A percentile compares a stretch with the other conserved stretches of the same genome.
These are phyloP conservation scores for Pteromalus puparum DNA, from an alignment of 1,140 invertebrate genomes.

Conservation along the genomic window DNA sequence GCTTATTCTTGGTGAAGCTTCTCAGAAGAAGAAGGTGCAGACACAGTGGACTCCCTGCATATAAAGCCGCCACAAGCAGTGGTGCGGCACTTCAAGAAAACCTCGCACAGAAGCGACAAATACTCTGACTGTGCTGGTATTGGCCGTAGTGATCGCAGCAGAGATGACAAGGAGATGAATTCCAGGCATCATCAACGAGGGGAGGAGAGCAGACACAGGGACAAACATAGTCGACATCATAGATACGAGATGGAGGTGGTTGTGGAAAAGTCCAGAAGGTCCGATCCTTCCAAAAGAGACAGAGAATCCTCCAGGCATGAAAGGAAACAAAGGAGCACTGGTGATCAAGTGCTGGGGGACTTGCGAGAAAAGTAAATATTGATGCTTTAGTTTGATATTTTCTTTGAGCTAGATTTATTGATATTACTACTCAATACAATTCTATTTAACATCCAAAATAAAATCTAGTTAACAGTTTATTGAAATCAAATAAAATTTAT, in stretches of 20 bases:
- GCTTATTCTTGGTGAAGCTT: constrained; percentile 72
- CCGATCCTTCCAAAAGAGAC: constrained; percentile 64
- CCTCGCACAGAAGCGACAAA: constrained; percentile 67
- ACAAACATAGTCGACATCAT: constrained; percentile 71
- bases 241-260: constrained; percentile 67
- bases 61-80: constrained; percentile 93
- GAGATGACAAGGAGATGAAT: constrained; percentile 76
- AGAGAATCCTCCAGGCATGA: constrained; percentile 73
- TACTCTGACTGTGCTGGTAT: constrained; percentile 76
- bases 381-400: constrained; percentile 5
- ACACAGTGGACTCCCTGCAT: constrained; percentile 85
- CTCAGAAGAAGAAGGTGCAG: constrained; percentile 83
- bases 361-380: constrained; percentile 78
- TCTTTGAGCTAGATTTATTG: background rate
- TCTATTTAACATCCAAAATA: no score
- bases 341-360: constrained; percentile 81
- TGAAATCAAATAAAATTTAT: no score
- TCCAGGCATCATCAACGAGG: constrained; percentile 74
- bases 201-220: constrained; percentile 72
- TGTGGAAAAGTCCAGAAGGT: constrained; percentile 64
- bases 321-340: constrained; percentile 78
- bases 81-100: constrained; percentile 74
- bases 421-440: no score
- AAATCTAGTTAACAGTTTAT: no score
- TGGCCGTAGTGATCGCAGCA: constrained; percentile 70